Base-by-base conservation (phyloP, 2,888 invertebrate species). In the Cancer borealis region DNA sequence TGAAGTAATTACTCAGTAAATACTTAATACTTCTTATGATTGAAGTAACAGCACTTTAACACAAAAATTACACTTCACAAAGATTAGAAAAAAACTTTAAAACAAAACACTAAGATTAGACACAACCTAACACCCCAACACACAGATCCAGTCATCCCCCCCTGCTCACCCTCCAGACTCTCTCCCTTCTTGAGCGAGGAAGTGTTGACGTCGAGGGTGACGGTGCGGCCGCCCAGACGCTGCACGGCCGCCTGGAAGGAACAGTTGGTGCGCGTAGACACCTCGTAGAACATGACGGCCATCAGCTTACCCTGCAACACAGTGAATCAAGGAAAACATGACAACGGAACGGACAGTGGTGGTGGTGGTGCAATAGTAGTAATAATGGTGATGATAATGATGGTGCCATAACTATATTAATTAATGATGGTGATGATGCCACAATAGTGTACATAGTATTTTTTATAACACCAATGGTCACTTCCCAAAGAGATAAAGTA, bases 201-300 rank as follows among this genome's bases (percentile, higher is more conserved):
- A 95, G 98, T 98, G 0, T 98, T 97, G 96, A 98, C 98, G 96
- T 99, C 98, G 97, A 99, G 98, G 96, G 98, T 97, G 96, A 99
- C 98, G 0, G 99, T 99, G 46, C 98, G 97, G 0, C 99, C 99
- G 10, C 99, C 99, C 6, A 99, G 97, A 95, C 99, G 97, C 96
- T 98, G 98, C 99, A 99, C 99, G 0, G 99, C 99, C 0, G 99
- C 98, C 0, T 98, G 97, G 97, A 99, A 99, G 96, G 99, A 99
- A 96, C 98, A 98, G 96, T 98, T 98, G 0, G 99, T 99, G 95
- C 99, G 97, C 0, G 99, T 99, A 96, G 99, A 99, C 0, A 98
- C 99, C 97, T 99, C 99, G 97, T 99, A 99, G 97, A 99, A 99
- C 96, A 99, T 98, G 0, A 98, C 98, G 3, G 99, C 98, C 98